A percentile compares a stretch with the other conserved stretches of the same genome.
Conservation (phyloP, 2,113 vertebrate genomes). For the Nothocercus julius region DNA sequence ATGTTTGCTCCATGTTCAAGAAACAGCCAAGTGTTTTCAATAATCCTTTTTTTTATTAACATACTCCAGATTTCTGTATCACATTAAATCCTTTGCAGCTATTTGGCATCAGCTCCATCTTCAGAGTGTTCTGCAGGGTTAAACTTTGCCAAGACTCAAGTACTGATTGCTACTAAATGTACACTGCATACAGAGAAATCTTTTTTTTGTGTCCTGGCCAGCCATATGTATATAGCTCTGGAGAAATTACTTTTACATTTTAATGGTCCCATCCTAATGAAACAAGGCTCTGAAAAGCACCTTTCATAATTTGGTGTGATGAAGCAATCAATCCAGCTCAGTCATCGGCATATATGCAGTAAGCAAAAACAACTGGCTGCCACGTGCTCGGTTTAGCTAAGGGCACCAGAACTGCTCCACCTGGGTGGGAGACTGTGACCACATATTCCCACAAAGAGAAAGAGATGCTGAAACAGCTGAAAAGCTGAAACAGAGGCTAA, state of each 20-base stretch:
- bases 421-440: neutral
- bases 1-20: neutral
- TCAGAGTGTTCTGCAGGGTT: conserved; percentile 31
- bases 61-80: conserved; percentile 47
- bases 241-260: conserved; percentile 23
- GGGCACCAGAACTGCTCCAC: neutral
- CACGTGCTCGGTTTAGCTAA: neutral
- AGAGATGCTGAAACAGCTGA: neutral
- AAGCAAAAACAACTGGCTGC: neutral
- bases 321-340: conserved; percentile 9
- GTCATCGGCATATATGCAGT: neutral
- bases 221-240: neutral
- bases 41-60: neutral
- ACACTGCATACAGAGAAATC: conserved; percentile 37
- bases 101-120: conserved; percentile 33
- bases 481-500: neutral
- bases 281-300: conserved; percentile 7
- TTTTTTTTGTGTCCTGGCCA: neutral
- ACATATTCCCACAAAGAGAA: neutral
- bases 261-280: neutral
- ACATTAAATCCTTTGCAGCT: conserved; percentile 13
- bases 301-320: neutral
- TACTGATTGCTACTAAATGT: conserved; percentile 52
- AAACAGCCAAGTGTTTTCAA: conserved; percentile 45
- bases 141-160: conserved; percentile 34